phyloP scores from a whole-genome alignment of 2,888 invertebrate genomes.

The Spialia ferax region DNA sequence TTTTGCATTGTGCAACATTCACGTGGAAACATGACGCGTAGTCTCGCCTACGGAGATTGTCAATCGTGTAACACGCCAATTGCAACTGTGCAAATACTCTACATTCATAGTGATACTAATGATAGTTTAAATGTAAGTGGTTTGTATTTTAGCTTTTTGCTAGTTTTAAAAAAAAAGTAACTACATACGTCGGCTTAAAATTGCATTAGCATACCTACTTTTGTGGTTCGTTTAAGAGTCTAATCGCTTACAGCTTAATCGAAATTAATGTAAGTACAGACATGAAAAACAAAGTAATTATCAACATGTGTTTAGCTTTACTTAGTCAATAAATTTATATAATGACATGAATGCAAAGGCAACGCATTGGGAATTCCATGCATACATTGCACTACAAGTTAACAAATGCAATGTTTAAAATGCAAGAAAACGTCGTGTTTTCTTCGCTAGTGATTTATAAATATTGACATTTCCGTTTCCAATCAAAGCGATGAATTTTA shows the following conservation, averaged over 20 bases:
- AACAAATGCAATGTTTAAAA: constrained; percentile 48
- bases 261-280: background rate
- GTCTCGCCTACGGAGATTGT: background rate
- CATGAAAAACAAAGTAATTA: constrained; percentile 14
- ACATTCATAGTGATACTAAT: background rate
- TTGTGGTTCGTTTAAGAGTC: too few species aligned
- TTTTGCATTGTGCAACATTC: constrained; percentile 50
- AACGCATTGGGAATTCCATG: constrained; percentile 29
- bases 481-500: background rate
- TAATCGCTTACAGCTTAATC: background rate
- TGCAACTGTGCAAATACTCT: background rate
- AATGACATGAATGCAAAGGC: constrained; percentile 17
- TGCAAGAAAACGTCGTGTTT: constrained; percentile 11
- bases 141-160: background rate
- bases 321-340: constrained; percentile 13
- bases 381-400: constrained; percentile 22
- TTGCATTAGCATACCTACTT: too few species aligned
- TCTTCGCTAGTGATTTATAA: constrained; percentile 11
- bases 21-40: background rate
- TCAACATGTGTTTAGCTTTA: constrained; percentile 10
- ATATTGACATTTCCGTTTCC: constrained; percentile 10
- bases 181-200: too few species aligned
- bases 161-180: too few species aligned
- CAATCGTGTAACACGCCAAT: background rate
- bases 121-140: too few species aligned